Evolutionary conservation across 2,113 vertebrate species (phyloP).

Genomic region (Laterallus jamaicensis): DNA sequence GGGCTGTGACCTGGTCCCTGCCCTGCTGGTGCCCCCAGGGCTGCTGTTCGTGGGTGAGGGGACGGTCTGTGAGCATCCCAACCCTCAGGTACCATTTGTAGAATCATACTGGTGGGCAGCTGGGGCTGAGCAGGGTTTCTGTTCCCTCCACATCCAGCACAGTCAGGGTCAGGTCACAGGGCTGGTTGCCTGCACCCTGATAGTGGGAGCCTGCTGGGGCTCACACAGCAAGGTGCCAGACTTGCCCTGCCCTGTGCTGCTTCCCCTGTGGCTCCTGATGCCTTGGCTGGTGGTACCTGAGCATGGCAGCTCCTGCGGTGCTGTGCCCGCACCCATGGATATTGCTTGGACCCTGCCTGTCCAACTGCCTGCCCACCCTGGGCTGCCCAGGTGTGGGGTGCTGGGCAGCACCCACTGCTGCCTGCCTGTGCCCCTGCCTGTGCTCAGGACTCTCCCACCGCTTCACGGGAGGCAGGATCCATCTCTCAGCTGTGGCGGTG

Average conservation of each 20-base stretch:
- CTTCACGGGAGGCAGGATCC: neutral
- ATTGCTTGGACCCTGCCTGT: neutral
- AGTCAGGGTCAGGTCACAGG: rapidly evolving
- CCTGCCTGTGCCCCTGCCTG: neutral
- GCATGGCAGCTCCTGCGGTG: neutral
- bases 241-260: neutral
- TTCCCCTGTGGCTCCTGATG: neutral
- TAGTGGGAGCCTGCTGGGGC: rapidly evolving
- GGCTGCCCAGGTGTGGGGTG: neutral
- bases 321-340: neutral
- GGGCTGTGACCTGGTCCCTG: neutral
- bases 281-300: neutral
- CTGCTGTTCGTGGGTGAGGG: neutral
- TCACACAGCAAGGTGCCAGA: neutral
- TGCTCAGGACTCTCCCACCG: neutral
- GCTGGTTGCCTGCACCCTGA: neutral
- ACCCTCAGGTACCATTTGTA: neutral
- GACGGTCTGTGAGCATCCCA: neutral
- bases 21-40: neutral
- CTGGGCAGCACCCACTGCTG: neutral
- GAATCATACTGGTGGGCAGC: neutral
- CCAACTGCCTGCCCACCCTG: neutral
- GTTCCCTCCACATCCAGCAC: rapidly evolving
- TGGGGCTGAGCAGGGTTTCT: neutral
- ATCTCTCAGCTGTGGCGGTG: neutral